These are phyloP conservation scores for Scomber scombrus DNA, from an alignment of 2,113 vertebrate genomes.

Conservation along the genomic window DNA sequence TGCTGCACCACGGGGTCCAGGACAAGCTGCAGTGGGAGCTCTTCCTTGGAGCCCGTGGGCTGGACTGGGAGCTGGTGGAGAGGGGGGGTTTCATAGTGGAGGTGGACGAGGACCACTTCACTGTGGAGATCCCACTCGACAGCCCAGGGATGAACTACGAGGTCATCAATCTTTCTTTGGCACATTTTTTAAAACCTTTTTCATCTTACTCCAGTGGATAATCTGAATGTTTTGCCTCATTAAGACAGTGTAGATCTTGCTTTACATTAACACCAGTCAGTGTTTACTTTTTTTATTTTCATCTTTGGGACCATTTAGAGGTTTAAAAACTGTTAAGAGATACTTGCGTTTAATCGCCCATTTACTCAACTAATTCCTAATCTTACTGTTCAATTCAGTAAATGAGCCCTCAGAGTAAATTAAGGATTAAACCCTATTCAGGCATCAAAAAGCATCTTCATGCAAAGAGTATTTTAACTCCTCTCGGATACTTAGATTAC, in stretches of 20 bases:
- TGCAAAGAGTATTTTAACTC: background rate
- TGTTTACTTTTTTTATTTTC: too few relatives aligned
- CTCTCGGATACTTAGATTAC: background rate
- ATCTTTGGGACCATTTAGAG: too few relatives aligned
- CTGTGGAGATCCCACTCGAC: conserved; percentile 62
- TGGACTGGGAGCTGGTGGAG: conserved; percentile 72
- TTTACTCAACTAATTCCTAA: background rate
- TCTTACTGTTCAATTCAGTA: background rate
- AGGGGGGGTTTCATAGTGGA: conserved; percentile 60
- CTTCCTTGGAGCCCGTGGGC: conserved; percentile 48
- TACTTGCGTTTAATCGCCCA: background rate
- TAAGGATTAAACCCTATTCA: background rate
- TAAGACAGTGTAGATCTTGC: too few relatives aligned
- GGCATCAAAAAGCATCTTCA: background rate
- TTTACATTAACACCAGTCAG: too few relatives aligned
- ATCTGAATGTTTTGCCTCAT: too few relatives aligned
- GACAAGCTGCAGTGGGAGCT: conserved; percentile 63
- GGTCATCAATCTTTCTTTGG: conserved; percentile 28
- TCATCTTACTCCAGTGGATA: too few relatives aligned
- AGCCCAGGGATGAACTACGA: conserved; percentile 58
- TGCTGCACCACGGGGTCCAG: conserved; percentile 61
- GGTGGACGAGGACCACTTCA: conserved; percentile 52
- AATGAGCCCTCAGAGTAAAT: background rate
- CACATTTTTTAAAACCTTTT: too few relatives aligned
- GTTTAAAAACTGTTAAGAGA: too few relatives aligned